A percentile compares a stretch with the other conserved stretches of the same genome.
phyloP scores from a whole-genome alignment of 2,888 invertebrate genomes.

The Drosophila barbarae region DNA sequence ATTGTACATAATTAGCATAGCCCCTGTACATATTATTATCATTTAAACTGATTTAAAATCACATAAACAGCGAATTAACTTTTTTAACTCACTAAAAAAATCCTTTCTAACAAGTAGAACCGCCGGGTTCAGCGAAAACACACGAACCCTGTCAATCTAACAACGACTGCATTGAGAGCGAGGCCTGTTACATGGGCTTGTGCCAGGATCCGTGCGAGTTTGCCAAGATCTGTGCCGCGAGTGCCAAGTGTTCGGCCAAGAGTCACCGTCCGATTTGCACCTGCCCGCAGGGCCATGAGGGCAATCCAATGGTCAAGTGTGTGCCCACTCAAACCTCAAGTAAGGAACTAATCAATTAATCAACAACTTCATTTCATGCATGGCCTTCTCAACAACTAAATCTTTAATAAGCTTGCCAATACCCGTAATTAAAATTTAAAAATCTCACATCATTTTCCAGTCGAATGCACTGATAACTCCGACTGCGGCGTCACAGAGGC shows the following conservation, averaged over 20 bases:
- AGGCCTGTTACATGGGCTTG: conserved; percentile 90
- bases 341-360: conserved; percentile 81
- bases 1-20: conserved; percentile 32
- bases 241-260: conserved; percentile 89
- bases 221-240: conserved; percentile 87
- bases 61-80: conserved; percentile 12
- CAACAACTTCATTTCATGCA: conserved; percentile 43
- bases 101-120: conserved; percentile 81
- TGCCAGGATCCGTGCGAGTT: conserved; percentile 92
- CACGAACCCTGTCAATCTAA: conserved; percentile 90
- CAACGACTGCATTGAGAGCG: conserved; percentile 89
- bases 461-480: conserved; percentile 91
- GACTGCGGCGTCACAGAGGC: conserved; percentile 92
- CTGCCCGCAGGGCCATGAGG: conserved; percentile 89
- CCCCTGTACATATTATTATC: conserved; percentile 38
- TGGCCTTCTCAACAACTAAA: conserved; percentile 1
- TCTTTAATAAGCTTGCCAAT: not conserved
- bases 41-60: conserved; percentile 4
- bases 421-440: not conserved
- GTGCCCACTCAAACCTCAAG: conserved; percentile 85
- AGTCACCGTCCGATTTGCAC: conserved; percentile 91
- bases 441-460: conserved; percentile 79
- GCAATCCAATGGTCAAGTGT: conserved; percentile 90
- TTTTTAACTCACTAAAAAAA: conserved; percentile 48
- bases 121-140: conserved; percentile 85